A percentile compares a stretch with the other conserved stretches of the same genome.
Evolutionary conservation across 1,140 invertebrate genomes (phyloP).

Genomic region (Plodia interpunctella): DNA sequence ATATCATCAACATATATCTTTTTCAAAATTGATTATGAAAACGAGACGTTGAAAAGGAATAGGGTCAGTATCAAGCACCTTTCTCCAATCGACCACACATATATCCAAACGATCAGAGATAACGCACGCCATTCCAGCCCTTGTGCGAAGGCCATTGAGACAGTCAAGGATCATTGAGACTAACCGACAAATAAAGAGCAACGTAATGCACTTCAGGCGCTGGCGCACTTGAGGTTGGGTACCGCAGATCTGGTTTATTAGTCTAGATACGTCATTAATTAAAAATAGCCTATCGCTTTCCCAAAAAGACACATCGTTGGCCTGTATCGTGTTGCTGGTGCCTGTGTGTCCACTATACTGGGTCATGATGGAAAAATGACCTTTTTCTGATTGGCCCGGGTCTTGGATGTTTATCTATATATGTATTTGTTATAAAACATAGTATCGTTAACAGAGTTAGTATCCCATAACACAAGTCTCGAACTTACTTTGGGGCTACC

Average conservation of each 20-base stretch:
- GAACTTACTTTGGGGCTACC: no score
- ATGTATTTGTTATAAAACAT: no score
- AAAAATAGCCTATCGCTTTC: no score
- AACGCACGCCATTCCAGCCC: constrained; percentile 1
- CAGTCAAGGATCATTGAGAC: neutral
- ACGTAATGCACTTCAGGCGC: constrained; percentile 30
- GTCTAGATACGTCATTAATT: no score
- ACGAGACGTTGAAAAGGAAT: neutral
- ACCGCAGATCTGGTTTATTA: constrained; percentile 11
- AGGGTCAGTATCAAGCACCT: neutral
- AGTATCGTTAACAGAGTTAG: no score
- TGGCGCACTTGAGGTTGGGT: constrained; percentile 35
- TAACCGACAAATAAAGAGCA: constrained; percentile 15
- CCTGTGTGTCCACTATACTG: no score
- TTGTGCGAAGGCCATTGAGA: neutral
- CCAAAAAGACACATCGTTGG: no score
- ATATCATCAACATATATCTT: neutral
- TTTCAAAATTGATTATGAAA: neutral
- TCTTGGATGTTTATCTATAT: no score
- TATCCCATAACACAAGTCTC: no score
- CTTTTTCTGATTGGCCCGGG: no score
- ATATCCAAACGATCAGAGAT: neutral
- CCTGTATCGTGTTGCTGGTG: no score
- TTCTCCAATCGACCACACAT: constrained; percentile 4
- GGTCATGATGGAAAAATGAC: no score